Base-by-base conservation (phyloP, 2,113 vertebrate genomes). In the Mustela nigripes region DNA sequence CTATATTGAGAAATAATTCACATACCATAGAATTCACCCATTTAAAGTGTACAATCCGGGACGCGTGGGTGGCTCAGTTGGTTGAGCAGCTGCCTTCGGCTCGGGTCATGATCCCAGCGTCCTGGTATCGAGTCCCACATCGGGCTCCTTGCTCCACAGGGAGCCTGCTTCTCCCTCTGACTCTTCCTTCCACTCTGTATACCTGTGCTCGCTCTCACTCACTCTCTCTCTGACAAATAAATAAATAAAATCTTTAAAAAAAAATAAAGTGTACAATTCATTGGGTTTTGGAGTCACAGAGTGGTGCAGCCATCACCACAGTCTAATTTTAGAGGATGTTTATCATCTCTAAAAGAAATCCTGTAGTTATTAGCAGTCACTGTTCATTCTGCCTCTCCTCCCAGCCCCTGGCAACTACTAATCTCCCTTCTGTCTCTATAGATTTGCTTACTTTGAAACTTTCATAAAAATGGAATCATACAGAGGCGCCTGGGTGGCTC, bases 1-100 rank as follows among this genome's bases (percentile, higher is more conserved):
- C 39, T 60, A 83, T 93, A 36, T 93, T 89, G 48, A 89, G 67
- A 78, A 93, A 67, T 48, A 85, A 95, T 73, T 92, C 50, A 45
- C 31, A 36, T 62, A 89, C 33, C 39, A 39, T 89, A 89, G 69
- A 69, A 94, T 60, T 81, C 39, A 48, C 31, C 50, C 50, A 78
- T 69, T 78, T 84, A 58, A 7, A 91, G 19, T 50, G 9, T 39
- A 84, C 36, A 76, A 11, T 24, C 36, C 36, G 2, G 36, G 36
- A 36, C 36, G 2, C 36, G 36, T 36, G 36, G 36, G 36, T 36
- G 36, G 36, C 36, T 36, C 36, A 36, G 36, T 36, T 36, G 36
- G 36, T 36, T 36, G 36, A 36, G 36, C 36, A 36, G 36, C 36
- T 36, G 36, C 36, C 36, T 36, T 36, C 36, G 36, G 36, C 36